Evolutionary conservation across 2,113 vertebrate genomes (phyloP), one percentile per base, ranked within the genome.

Genomic region (Hepsetus odoe): DNA sequence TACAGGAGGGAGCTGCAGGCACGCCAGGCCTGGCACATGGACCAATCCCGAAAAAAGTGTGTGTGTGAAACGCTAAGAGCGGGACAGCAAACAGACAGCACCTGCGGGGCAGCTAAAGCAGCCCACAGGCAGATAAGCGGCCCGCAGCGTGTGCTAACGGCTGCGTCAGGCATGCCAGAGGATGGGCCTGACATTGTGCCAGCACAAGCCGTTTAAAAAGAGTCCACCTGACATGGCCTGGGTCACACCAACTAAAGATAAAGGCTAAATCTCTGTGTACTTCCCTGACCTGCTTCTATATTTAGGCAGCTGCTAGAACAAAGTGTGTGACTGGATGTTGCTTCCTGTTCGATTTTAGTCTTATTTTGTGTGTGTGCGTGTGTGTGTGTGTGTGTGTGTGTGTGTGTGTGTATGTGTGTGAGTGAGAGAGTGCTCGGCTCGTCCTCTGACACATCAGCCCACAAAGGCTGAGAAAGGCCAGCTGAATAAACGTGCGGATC

Each of bases 281-380:
- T 83, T 87, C 86, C 86, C 84, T 80, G 77, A 55, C 72, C 62
- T 46, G 22, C 65, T 80, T 70, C 87, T 89, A 88, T 88, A 86
- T 89, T 86, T 88, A 72, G n/a, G 86, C 56, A 3, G 28, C 55
- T 46, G 64, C 76, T 77, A 85, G 84, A 84, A 73, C 67, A 40
- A 72, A 72, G 42, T 35, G 79, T 71, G 66, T 85, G 83, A 77
- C 87, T 85, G 58, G 69, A 72, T 81, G 88, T 79, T 80, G 80
- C 87, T 89, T 90, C 87, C 86, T 85, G 78, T 74, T 87, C 79
- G 67, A 56, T 72, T 77, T 64, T 90, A 86, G 89, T 87, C 86
- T 88, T 91, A 14, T 49, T 49, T 49, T n/a, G n/a, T n/a, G n/a
- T n/a, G n/a, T n/a, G n/a, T n/a, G n/a, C n/a, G n/a, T n/a, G n/a